Base-by-base conservation (phyloP, 1,140 invertebrate genomes). In the Chelonus insularis region DNA sequence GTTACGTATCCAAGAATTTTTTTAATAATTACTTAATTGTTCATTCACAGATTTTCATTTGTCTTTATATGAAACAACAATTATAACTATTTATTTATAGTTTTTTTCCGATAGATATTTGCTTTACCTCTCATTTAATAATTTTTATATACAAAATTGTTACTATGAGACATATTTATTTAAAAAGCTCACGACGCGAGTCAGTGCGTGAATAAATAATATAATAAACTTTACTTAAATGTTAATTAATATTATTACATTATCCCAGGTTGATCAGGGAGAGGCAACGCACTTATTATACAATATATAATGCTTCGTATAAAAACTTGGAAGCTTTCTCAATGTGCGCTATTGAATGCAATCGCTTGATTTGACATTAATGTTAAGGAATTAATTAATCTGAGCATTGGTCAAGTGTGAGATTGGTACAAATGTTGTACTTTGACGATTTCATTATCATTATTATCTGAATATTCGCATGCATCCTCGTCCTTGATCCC, bases 211-310 rank as follows among this genome's bases (percentile, higher is more conserved):
- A 39, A 39, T 39, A 39, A 39, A 39, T 39, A 39, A 39, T 39
- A 39, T 39, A 39, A 39, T 39, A 39, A 39, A 39, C 37, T 39
- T 39, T 39, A 39, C 14, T 39, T 9, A 39, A 11, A 12, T 39
- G 14, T 34, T 1, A 12, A 39, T 37, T 11, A n/a, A 37, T 68
- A 67, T 71, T 71, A 71, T 72, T 66, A 62, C 65, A 72, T 61
- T 25, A 67, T 69, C 69, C 70, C 65, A 69, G 67, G 68, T 63
- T 56, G 23, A 58, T 58, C 25, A 32, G 32, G 29, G 37, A 12
- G 11, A 14, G 50, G 36, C 14, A 39, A 39, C 37, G 37, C 37
- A 39, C 37, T 39, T 12, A 39, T 39, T 39, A 4, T 11, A 39
- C 14, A n/a, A n/a, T n/a, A 39, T n/a, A 11, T 7, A 34, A 34